Conservation (phyloP, 2,888 invertebrate species). For the Augiades crinisus region DNA sequence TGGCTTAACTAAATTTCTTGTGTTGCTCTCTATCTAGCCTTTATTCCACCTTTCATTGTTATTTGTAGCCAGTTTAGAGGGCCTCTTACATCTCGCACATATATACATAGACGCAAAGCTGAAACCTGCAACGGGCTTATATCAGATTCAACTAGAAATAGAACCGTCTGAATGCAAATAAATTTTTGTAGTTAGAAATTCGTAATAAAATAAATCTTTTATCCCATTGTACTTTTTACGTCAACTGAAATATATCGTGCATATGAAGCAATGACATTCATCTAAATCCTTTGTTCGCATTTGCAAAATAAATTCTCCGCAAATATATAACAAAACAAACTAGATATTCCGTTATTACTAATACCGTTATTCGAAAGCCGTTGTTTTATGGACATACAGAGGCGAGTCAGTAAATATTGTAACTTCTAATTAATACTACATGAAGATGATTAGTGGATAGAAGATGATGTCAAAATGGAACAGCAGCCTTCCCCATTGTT, state of each 20-base stretch:
- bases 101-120: too few species aligned
- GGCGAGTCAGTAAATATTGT: too few species aligned
- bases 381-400: too few species aligned
- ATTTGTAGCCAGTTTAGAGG: too few species aligned
- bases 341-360: background rate
- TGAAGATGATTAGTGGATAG: too few species aligned
- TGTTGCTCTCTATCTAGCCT: background rate
- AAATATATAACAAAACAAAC: constrained; percentile 1
- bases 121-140: background rate
- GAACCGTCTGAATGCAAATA: background rate
- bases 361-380: background rate
- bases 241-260: constrained; percentile 18
- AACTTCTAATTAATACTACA: too few species aligned
- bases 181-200: constrained; percentile 8
- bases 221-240: constrained; percentile 11
- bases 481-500: too few species aligned
- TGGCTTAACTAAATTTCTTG: too few species aligned
- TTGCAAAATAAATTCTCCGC: constrained; percentile 3
- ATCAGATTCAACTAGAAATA: background rate
- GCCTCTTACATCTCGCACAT: too few species aligned
- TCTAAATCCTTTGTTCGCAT: constrained; percentile 18
- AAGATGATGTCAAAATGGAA: too few species aligned
- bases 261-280: constrained; percentile 18
- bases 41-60: background rate
- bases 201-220: constrained; percentile 21